A percentile compares a stretch with the other conserved stretches of the same genome.
These are phyloP conservation scores for Myotis lucifugus DNA, from an alignment of 2,113 vertebrate species.

Conservation along the genomic window DNA sequence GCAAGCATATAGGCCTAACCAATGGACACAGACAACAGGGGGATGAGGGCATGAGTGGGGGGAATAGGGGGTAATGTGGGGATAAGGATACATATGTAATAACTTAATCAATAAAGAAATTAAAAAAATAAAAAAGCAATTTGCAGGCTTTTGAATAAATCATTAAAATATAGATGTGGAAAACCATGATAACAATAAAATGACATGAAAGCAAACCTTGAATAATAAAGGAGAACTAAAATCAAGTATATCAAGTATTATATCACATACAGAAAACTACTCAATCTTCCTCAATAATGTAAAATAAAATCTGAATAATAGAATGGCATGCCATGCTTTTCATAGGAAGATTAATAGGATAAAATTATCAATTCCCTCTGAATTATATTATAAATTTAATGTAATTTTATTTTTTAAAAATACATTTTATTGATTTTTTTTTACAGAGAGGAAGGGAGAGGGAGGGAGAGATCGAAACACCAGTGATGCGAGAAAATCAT, in stretches of 20 bases:
- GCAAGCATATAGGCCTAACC: too few relatives aligned
- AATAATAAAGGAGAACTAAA: neutral
- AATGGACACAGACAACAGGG: too few relatives aligned
- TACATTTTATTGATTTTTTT: neutral
- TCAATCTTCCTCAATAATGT: neutral
- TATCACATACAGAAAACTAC: neutral
- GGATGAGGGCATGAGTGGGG: too few relatives aligned
- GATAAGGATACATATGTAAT: too few relatives aligned
- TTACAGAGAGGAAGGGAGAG: too few relatives aligned
- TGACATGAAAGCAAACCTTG: neutral
- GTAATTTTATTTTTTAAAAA: neutral
- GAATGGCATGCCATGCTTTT: neutral
- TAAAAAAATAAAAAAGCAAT: neutral
- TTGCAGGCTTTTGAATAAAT: neutral
- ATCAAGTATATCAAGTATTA: neutral
- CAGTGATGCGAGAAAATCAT: too few relatives aligned
- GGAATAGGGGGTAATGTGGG: too few relatives aligned
- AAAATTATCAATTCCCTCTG: neutral
- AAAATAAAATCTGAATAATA: neutral
- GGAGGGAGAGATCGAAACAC: too few relatives aligned
- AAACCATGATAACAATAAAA: slow-evolving; percentile 19
- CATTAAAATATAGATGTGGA: neutral
- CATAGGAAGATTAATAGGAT: neutral
- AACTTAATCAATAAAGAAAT: too few relatives aligned
- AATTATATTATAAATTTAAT: slow-evolving; percentile 1